Evolutionary conservation across 1,140 invertebrate species (phyloP), one percentile per base, ranked within the genome.

Genomic region (Drosophila pseudoobscura): DNA sequence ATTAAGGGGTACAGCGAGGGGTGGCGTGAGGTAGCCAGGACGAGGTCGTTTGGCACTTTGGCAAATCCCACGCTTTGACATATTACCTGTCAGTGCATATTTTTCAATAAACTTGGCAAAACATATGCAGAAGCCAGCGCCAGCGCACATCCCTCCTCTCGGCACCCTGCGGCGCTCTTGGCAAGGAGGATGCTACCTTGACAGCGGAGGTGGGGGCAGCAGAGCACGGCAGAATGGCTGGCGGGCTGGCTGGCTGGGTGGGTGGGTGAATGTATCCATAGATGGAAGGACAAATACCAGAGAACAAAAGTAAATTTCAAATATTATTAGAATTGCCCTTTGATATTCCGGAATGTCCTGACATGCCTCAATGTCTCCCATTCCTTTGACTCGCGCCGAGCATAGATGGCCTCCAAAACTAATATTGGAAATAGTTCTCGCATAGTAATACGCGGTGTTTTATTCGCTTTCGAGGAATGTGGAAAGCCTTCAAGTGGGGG

Each of bases 21-120:
- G 43, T 20, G 1, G 20, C 20, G 20, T 0, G 20, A 20, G 20
- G 20, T 20, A 20, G 20, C 20, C 20, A 68, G 52, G 26, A 57
- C 43, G 70, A 26, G 49, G 52, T 50, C 65, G 78, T 62, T 39
- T 72, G 72, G 74, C 75, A 88, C 82, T 85, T 85, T 75, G 72
- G 70, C 66, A 80, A 84, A 84, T 84, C 80, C 80, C 80, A 88
- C 83, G 72, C 83, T 83, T 87, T 90, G 87, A 90, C 82, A 90
- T 90, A 90, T 87, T 90, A 90, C 87, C 87, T 90, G 87, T 90
- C 87, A 90, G 78, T 73, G 82, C 79, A 77, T 77, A 80, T 90
- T 90, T 90, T 90, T 90, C 87, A 90, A 90, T 90, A 90, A 90
- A 87, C 79, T 87, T 88, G 78, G 78, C 78, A 82, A 87, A 87